These are phyloP conservation scores for Hirundo rustica DNA, from an alignment of 2,797 vertebrate genomes.

Conservation along the genomic window DNA sequence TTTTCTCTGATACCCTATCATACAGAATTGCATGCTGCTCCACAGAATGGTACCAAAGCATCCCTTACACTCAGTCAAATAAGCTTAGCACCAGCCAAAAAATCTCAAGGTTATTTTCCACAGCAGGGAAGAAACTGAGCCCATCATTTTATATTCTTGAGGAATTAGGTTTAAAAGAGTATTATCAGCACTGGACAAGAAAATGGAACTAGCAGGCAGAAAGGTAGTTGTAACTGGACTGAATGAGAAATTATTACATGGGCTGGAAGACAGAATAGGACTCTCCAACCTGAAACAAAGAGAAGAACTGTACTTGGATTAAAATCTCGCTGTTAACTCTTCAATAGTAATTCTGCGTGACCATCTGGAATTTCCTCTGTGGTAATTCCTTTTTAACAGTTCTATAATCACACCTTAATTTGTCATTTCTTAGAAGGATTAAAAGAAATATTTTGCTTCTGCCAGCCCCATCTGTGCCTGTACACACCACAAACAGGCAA, in stretches of 20 bases:
- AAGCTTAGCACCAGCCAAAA: background rate
- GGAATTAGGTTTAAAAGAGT: background rate
- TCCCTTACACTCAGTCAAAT: background rate
- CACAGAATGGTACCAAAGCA: background rate
- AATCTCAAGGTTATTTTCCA: background rate
- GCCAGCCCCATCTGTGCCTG: slow-evolving; percentile 24
- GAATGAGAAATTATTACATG: background rate
- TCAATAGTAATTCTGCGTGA: slow-evolving; percentile 2
- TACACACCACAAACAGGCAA: background rate
- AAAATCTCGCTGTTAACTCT: slow-evolving; percentile 6
- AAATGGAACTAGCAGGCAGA: background rate
- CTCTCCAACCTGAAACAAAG: background rate
- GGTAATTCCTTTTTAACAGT: slow-evolving; percentile 41
- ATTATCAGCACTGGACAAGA: background rate
- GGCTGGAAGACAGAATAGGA: background rate
- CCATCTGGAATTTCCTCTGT: slow-evolving; percentile 56
- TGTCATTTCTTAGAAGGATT: slow-evolving; percentile 55
- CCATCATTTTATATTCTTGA: background rate
- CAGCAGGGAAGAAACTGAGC: background rate
- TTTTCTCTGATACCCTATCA: background rate
- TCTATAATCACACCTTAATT: slow-evolving; percentile 59
- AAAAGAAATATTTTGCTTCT: background rate
- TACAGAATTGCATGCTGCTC: background rate
- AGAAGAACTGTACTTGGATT: background rate
- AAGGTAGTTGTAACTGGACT: background rate